These are phyloP conservation scores for Melanerpes formicivorus DNA, from an alignment of 2,113 vertebrate genomes.

Conservation along the genomic window DNA sequence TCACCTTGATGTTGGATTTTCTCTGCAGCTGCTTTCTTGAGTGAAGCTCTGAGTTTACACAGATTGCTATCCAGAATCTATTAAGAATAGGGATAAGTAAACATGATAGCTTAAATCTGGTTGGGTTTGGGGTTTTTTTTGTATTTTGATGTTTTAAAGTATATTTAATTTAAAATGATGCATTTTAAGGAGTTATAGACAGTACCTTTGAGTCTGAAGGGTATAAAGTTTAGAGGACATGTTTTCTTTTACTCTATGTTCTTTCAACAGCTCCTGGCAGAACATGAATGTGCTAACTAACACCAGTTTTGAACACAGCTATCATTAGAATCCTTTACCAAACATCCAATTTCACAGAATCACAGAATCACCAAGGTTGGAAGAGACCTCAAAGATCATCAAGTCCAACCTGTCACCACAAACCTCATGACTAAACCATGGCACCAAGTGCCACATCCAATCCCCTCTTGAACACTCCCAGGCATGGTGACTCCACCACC, in stretches of 20 bases:
- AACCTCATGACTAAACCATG: no score
- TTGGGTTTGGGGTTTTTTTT: not conserved
- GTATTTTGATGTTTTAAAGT: not conserved
- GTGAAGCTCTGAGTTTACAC: conserved; percentile 75
- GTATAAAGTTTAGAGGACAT: no score
- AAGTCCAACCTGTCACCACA: no score
- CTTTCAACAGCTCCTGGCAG: not conserved
- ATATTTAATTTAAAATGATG: not conserved
- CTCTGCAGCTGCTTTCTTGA: conserved; percentile 80
- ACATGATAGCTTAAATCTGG: not conserved
- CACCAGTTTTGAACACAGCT: not conserved
- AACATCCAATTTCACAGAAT: not conserved
- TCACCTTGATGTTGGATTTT: conserved; percentile 75
- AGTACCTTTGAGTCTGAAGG: not conserved
- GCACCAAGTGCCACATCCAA: no score
- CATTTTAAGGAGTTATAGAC: not conserved
- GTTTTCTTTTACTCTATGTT: no score
- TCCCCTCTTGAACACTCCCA: no score
- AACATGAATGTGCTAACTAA: rapidly evolving
- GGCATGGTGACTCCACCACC: no score
- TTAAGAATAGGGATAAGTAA: not conserved
- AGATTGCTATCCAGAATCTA: conserved; percentile 83
- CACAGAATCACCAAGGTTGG: no score
- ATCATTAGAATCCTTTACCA: not conserved
- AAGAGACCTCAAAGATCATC: no score